Percentiles rank a stretch among this genome's conserved stretches.
phyloP scores from a whole-genome alignment of 1,140 invertebrate species.

The Calliphora vicina region DNA sequence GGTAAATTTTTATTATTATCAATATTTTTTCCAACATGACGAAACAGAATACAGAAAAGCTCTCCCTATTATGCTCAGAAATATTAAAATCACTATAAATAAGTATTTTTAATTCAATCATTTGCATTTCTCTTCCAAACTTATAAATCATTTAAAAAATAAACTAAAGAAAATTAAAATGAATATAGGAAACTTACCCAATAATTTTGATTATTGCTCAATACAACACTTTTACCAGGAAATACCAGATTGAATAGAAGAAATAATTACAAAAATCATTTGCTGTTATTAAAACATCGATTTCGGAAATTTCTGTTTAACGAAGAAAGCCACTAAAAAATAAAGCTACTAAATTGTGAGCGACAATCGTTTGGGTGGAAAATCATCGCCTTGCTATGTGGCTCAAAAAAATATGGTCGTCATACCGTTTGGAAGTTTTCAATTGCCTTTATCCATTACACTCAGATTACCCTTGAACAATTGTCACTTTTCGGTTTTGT shows the following conservation, averaged over 20 bases:
- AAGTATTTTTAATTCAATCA: too few relatives aligned
- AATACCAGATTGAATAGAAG: background rate
- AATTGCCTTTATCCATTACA: conserved; percentile 41
- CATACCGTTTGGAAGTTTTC: conserved; percentile 46
- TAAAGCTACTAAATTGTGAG: background rate
- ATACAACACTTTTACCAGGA: background rate
- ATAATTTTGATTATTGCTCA: background rate
- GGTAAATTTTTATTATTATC: background rate
- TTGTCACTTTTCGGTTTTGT: conserved; percentile 50
- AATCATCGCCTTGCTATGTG: too few relatives aligned
- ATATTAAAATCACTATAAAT: too few relatives aligned
- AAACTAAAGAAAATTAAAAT: background rate
- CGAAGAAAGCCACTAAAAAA: too few relatives aligned
- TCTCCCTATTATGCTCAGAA: too few relatives aligned
- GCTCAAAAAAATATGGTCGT: conserved; percentile 44
- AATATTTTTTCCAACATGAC: too few relatives aligned
- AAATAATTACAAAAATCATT: background rate
- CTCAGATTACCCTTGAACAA: conserved; percentile 46
- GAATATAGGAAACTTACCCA: background rate
- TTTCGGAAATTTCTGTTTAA: background rate
- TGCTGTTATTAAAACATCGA: background rate
- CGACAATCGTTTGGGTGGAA: background rate
- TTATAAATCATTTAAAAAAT: background rate
- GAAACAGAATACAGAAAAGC: too few relatives aligned
- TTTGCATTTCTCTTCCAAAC: background rate